Evolutionary conservation across 2,888 invertebrate species (phyloP).

Genomic region (Blera fallax): DNA sequence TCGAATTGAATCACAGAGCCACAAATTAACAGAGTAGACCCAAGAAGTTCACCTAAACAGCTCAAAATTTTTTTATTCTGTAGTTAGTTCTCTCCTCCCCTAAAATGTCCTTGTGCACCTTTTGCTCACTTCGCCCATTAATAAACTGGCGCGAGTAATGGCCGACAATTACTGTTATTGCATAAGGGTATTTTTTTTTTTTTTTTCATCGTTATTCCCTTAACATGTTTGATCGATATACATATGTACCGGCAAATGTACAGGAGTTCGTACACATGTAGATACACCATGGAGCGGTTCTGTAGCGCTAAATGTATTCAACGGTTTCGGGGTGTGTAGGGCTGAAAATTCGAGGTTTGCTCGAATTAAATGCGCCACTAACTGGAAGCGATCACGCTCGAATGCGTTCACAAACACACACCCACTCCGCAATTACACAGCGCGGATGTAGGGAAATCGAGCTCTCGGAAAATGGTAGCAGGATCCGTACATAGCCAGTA

Average conservation of each 20-base stretch:
- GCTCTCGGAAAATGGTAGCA: constrained; percentile 12
- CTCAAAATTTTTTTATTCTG: constrained; percentile 27
- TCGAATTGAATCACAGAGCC: constrained; percentile 71
- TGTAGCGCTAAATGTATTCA: constrained; percentile 40
- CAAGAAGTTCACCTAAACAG: constrained; percentile 50
- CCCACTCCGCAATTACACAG: constrained; percentile 40
- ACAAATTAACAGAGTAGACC: constrained; percentile 67
- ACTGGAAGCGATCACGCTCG: constrained; percentile 68
- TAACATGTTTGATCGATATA: constrained; percentile 72
- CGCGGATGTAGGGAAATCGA: constrained; percentile 24
- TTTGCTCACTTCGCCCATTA: constrained; percentile 69
- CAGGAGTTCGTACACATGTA: constrained; percentile 65
- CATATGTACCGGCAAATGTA: constrained; percentile 67
- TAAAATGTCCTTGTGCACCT: constrained; percentile 59
- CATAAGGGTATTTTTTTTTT: constrained; percentile 58
- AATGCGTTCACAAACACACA: constrained; percentile 64
- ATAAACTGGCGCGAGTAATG: constrained; percentile 73
- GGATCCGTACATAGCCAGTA: constrained; percentile 46
- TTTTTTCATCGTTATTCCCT: constrained; percentile 49
- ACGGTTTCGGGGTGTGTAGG: constrained; percentile 46
- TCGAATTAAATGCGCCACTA: constrained; percentile 69
- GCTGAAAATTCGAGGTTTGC: constrained; percentile 60
- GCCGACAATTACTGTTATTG: constrained; percentile 73
- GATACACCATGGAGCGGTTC: constrained; percentile 48
- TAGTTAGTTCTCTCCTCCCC: constrained; percentile 28